A percentile compares a stretch with the other conserved stretches of the same genome.
Conservation (phyloP, 1,140 invertebrate species). For the Euwallacea fornicatus region DNA sequence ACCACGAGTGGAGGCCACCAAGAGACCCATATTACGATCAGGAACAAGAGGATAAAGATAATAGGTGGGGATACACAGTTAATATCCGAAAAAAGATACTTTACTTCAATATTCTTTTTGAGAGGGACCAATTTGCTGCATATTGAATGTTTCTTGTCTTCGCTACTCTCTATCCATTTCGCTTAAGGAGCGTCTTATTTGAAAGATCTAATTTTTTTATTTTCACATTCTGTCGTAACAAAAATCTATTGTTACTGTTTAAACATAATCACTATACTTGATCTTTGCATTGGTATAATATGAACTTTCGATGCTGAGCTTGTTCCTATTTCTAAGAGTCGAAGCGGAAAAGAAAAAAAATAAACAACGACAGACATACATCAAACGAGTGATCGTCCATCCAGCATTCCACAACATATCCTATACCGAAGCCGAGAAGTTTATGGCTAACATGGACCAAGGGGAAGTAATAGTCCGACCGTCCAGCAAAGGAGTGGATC, state of each 20-base stretch:
- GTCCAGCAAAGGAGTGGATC: constrained; percentile 88
- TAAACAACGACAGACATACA: constrained; percentile 78
- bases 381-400: constrained; percentile 97
- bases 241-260: neutral
- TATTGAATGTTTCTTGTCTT: too few relatives aligned
- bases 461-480: constrained; percentile 96
- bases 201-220: neutral
- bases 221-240: neutral
- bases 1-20: constrained; percentile 84
- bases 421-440: constrained; percentile 87
- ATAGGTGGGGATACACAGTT: constrained; percentile 44
- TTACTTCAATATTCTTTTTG: neutral
- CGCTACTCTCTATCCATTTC: too few relatives aligned
- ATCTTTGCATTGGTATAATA: neutral
- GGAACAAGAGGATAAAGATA: constrained; percentile 81
- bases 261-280: neutral
- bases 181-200: too few relatives aligned
- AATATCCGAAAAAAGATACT: neutral
- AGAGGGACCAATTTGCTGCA: too few relatives aligned
- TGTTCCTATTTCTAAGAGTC: constrained; percentile 52
- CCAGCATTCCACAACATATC: constrained; percentile 97
- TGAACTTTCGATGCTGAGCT: too few relatives aligned
- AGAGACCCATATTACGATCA: constrained; percentile 93
- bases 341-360: constrained; percentile 82
- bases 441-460: constrained; percentile 90